phyloP scores from a whole-genome alignment of 2,888 invertebrate species.

The Mesorhabditis belari region DNA sequence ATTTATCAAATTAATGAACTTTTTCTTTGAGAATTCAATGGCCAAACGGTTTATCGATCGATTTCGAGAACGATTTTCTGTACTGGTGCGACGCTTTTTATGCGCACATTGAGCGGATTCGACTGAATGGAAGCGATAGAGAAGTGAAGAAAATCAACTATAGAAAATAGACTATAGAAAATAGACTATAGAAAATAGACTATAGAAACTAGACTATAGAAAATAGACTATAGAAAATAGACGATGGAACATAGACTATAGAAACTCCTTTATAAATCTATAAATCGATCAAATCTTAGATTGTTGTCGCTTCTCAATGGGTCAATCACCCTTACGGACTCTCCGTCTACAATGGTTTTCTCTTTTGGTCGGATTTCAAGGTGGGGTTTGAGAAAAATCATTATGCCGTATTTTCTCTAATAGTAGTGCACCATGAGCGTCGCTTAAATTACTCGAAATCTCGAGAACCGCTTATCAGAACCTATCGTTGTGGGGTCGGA shows the following conservation, averaged over 20 bases:
- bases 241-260: not conserved
- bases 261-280: too few species aligned
- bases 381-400: too few species aligned
- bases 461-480: too few species aligned
- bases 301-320: conserved; percentile 56
- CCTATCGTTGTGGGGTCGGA: too few species aligned
- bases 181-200: too few species aligned
- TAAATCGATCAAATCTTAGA: conserved; percentile 52
- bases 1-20: conserved; percentile 35
- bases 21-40: conserved; percentile 62
- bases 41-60: conserved; percentile 73
- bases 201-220: too few species aligned
- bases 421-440: too few species aligned
- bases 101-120: conserved; percentile 66
- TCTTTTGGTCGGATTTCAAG: conserved; percentile 69
- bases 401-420: too few species aligned
- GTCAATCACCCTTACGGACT: conserved; percentile 68
- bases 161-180: too few species aligned
- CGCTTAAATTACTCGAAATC: too few species aligned
- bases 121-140: conserved; percentile 67
- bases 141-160: too few species aligned
- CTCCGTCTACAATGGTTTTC: conserved; percentile 63
- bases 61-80: conserved; percentile 60
- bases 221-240: too few species aligned
- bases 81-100: conserved; percentile 71